A percentile compares a stretch with the other conserved stretches of the same genome.
phyloP scores from a whole-genome alignment of 2,113 vertebrate genomes.

The Edolisoma coerulescens region DNA sequence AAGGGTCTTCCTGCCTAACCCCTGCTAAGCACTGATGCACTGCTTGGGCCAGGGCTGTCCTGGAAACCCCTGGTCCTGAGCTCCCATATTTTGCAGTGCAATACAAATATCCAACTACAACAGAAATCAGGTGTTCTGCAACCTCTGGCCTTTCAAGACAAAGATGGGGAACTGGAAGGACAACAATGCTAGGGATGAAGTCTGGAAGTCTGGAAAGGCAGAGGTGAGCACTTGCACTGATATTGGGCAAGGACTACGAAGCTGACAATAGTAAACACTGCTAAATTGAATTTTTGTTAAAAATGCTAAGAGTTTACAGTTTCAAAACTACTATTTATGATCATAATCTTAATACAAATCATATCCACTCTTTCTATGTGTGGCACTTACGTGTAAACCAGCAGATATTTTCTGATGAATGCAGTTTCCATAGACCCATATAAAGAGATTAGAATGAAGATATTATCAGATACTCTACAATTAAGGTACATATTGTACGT shows the following conservation, averaged over 20 bases:
- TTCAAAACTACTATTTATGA: not conserved
- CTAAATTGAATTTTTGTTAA: not conserved
- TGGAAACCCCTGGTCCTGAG: not conserved
- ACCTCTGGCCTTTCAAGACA: not conserved
- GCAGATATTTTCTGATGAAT: not conserved
- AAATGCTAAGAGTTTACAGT: not conserved
- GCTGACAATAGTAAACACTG: not conserved
- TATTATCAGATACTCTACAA: not conserved
- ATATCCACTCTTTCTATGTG: not conserved
- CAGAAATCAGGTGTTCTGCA: not conserved
- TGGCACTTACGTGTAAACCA: not conserved
- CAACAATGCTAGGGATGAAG: not conserved
- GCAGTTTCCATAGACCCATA: not conserved
- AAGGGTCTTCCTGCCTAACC: not conserved
- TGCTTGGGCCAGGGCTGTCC: not conserved
- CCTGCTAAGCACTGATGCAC: not conserved
- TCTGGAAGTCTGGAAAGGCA: not conserved
- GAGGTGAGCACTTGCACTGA: not conserved
- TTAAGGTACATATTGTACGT: fast-evolving
- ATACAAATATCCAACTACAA: not conserved
- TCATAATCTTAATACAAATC: not conserved
- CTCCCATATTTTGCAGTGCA: not conserved
- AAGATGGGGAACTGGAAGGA: not conserved
- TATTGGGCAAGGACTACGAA: not conserved
- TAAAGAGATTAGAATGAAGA: not conserved